phyloP scores from a whole-genome alignment of 2,797 vertebrate species.

The Anisognathus igniventris region DNA sequence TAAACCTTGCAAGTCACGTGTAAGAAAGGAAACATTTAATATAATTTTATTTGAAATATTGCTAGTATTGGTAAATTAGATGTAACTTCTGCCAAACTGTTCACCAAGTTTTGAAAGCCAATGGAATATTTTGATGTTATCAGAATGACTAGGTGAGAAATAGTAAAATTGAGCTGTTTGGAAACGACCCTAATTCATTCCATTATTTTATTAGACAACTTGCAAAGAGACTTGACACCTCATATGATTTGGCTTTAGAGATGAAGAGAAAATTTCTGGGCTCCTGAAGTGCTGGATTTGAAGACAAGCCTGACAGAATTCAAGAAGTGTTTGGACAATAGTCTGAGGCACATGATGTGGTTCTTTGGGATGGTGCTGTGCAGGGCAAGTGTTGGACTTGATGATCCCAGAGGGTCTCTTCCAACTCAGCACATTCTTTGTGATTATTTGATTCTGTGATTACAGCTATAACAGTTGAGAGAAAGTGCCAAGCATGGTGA shows the following conservation, averaged over 20 bases:
- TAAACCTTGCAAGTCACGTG: neutral
- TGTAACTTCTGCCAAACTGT: neutral
- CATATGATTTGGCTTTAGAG: neutral
- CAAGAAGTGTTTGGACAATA: neutral
- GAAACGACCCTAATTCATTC: neutral
- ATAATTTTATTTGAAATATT: neutral
- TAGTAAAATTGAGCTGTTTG: neutral
- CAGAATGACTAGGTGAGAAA: neutral
- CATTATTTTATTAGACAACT: neutral
- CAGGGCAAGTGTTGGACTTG: no score
- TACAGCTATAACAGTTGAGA: neutral
- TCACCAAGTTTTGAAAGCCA: neutral
- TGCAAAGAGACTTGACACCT: neutral
- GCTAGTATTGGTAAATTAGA: neutral
- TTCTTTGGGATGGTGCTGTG: accelerated
- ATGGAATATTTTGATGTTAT: neutral
- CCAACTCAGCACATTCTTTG: neutral
- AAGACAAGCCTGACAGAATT: neutral
- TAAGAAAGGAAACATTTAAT: neutral
- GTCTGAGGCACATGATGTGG: no score
- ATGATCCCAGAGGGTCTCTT: neutral
- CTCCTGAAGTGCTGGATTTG: neutral
- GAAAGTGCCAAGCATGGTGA: neutral
- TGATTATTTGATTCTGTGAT: neutral
- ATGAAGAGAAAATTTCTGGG: neutral